These are phyloP conservation scores for Podarcis raffonei DNA, from an alignment of 2,113 vertebrate genomes.

Conservation along the genomic window DNA sequence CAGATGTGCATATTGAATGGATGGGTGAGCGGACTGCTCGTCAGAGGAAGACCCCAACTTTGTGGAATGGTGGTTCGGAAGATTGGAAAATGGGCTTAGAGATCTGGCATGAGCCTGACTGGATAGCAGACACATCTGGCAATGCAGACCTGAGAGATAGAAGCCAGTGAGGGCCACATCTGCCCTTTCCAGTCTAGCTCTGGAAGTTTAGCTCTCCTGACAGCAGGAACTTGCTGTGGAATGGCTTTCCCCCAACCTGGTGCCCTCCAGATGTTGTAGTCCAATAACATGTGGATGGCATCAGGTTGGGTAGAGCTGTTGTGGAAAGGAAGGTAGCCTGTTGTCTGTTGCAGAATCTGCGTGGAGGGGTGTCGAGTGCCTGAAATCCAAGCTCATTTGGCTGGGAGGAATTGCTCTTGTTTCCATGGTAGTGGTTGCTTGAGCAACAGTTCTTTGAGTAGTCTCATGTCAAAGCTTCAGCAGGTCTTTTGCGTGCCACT, in stretches of 20 bases:
- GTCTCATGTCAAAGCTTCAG: too few species aligned
- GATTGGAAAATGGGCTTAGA: neutral
- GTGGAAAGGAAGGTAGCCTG: too few species aligned
- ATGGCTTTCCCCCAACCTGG: neutral
- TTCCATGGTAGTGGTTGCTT: conserved; percentile 71
- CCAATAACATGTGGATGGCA: too few species aligned
- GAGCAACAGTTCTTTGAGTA: conserved; percentile 32
- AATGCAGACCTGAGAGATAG: neutral
- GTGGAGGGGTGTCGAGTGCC: neutral
- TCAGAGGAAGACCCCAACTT: neutral
- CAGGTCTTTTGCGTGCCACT: too few species aligned
- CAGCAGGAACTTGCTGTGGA: neutral
- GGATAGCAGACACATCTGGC: neutral
- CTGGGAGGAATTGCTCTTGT: conserved; percentile 58
- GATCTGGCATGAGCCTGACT: neutral
- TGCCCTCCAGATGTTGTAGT: too few species aligned
- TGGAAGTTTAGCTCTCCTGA: neutral
- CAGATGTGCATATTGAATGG: too few species aligned
- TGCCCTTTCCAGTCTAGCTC: neutral
- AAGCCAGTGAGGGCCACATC: neutral
- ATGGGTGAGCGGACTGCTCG: neutral
- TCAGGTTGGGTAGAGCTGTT: too few species aligned
- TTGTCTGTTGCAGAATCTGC: neutral
- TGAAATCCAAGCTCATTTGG: neutral
- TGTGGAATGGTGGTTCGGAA: neutral